Evolutionary conservation across 2,888 invertebrate species (phyloP).

Genomic region (Sphecodes monilicornis): DNA sequence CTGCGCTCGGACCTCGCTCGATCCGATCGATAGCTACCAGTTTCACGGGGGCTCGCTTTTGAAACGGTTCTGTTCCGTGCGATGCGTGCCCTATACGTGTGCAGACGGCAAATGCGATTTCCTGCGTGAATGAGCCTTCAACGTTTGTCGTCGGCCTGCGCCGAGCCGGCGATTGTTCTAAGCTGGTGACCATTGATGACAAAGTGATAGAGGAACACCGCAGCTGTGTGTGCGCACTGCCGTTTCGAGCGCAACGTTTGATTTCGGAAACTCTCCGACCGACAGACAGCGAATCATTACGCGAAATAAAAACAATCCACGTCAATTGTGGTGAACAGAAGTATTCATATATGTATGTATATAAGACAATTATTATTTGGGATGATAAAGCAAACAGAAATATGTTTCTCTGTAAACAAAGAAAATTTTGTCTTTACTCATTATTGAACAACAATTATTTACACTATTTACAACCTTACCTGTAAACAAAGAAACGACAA

Average conservation of each 20-base stretch:
- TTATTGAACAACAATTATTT: no score
- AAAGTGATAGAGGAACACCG: not conserved
- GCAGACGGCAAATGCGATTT: not conserved
- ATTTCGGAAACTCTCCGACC: not conserved
- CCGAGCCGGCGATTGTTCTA: not conserved
- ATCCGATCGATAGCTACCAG: conserved; percentile 47
- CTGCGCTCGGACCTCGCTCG: conserved; percentile 11
- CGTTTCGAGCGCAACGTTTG: not conserved
- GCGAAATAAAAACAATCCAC: no score
- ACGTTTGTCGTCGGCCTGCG: not conserved
- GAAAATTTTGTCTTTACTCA: no score
- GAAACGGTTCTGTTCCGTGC: not conserved
- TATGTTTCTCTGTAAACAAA: no score
- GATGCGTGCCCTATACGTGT: not conserved
- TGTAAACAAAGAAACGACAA: no score
- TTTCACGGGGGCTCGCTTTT: conserved; percentile 28
- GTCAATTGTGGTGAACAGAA: no score
- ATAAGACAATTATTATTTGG: no score
- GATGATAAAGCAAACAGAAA: no score
- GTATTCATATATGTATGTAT: no score
- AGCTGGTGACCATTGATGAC: not conserved
- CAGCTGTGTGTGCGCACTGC: not conserved
- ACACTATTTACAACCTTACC: no score
- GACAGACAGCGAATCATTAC: no score
- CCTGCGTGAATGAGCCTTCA: not conserved